Percentiles rank a stretch among this genome's conserved stretches.
Evolutionary conservation across 2,888 invertebrate genomes (phyloP).

Genomic region (Macaria notata): DNA sequence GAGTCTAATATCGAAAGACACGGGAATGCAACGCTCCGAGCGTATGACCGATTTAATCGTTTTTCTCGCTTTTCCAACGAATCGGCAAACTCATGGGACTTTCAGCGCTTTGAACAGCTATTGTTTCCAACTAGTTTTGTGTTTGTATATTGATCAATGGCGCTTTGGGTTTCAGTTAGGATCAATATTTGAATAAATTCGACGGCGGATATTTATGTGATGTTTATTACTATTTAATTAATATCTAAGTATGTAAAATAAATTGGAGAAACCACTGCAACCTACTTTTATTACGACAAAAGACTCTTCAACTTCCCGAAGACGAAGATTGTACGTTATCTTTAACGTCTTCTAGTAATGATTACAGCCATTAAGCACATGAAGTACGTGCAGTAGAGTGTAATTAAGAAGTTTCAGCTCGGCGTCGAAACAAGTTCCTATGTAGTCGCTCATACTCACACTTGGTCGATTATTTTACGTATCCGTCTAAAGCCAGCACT

Average conservation of each 20-base stretch:
- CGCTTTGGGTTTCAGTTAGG: constrained; percentile 49
- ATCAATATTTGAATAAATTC: constrained; percentile 27
- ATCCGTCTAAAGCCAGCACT: constrained; percentile 22
- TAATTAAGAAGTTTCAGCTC: constrained; percentile 19
- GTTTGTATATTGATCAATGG: constrained; percentile 37
- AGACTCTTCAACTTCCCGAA: too few relatives aligned
- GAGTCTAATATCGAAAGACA: constrained; percentile 44
- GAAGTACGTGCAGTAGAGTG: constrained; percentile 14
- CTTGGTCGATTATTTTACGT: constrained; percentile 20
- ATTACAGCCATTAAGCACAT: constrained; percentile 28
- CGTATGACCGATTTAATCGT: constrained; percentile 48
- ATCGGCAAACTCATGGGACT: constrained; percentile 59
- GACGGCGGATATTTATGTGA: too few relatives aligned
- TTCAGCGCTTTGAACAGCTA: constrained; percentile 56
- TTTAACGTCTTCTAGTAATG: neutral
- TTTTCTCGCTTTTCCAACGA: constrained; percentile 60
- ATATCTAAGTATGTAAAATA: too few relatives aligned
- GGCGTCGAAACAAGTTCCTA: constrained; percentile 10
- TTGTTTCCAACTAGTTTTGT: constrained; percentile 57
- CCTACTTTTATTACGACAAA: too few relatives aligned
- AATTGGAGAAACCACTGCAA: too few relatives aligned
- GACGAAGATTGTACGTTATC: too few relatives aligned
- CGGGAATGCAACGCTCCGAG: constrained; percentile 33
- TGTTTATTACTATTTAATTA: too few relatives aligned
- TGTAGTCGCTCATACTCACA: constrained; percentile 13